A percentile compares a stretch with the other conserved stretches of the same genome.
Evolutionary conservation across 2,113 vertebrate species (phyloP).

Genomic region (Lophura nycthemera): DNA sequence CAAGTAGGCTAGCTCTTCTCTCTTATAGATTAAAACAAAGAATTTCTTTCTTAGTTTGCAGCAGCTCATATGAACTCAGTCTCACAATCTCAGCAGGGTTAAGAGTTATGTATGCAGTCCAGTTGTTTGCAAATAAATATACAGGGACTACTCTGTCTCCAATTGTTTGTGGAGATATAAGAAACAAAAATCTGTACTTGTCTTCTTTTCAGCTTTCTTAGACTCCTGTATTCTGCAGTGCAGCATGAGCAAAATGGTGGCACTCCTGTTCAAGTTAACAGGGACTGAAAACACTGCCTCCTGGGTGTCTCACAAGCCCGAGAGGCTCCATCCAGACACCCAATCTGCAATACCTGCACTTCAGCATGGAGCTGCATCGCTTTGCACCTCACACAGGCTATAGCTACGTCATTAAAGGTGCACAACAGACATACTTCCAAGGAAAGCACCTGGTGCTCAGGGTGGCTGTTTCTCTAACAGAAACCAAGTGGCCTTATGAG

Average conservation of each 20-base stretch:
- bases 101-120: background rate
- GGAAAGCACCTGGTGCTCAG: background rate
- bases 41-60: background rate
- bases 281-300: background rate
- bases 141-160: background rate
- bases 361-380: background rate
- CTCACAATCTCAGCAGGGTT: background rate
- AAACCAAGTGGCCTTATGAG: accelerated
- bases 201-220: background rate
- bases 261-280: background rate
- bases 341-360: no score
- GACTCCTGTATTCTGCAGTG: background rate
- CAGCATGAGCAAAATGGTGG: background rate
- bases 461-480: background rate
- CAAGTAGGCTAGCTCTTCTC: slow-evolving; percentile 80
- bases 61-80: background rate
- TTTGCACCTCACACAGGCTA: background rate
- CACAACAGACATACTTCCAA: background rate
- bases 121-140: background rate
- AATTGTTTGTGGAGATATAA: background rate
- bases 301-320: background rate
- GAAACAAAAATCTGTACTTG: background rate
- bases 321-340: no score
- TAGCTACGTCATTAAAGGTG: background rate
- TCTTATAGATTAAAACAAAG: slow-evolving; percentile 51